Evolutionary conservation across 2,797 vertebrate species (phyloP), one percentile per base, ranked within the genome.

Genomic region (Lutjanus campechanus): DNA sequence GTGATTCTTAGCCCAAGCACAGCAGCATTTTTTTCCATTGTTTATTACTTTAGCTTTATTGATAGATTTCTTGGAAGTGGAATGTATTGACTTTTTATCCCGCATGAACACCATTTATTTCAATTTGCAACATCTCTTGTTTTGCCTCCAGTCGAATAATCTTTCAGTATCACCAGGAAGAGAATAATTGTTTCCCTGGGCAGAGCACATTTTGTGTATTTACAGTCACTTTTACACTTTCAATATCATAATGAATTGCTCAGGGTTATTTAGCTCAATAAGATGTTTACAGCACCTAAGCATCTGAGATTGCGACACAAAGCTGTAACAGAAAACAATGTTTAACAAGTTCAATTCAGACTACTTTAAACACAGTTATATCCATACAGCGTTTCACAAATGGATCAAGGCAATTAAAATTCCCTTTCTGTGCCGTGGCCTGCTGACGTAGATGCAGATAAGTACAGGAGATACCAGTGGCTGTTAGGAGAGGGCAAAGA

Each of bases 51-150:
- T 50, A 16, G 54, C 12, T 76, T 63, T 58, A 64, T 55, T 64
- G 58, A 68, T 63, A 8, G 22, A 51, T 82, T 72, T 63, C 20
- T 40, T 61, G 51, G 44, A 67, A n/a, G 69, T 50, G 13, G 50
- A 66, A 44, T 36, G 13, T 47, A 69, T 36, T 11, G 75, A 74
- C 40, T 70, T 61, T 50, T 65, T 50, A 49, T 46, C 25, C 41
- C 15, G 47, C 47, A 29, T 22, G 19, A 40, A 41, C 53, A 54
- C 13, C 11, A 43, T 73, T 65, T 54, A 51, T 75, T 61, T 74
- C 50, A 67, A 43, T 75, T 63, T 69, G 56, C 46, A 29, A 17
- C 66, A 40, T 55, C 56, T 43, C 50, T 43, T 70, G 36, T 70
- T 71, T 75, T 20, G 53, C 44, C 41, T 60, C 40, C 22, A 22